A percentile compares a stretch with the other conserved stretches of the same genome.
These are phyloP conservation scores for Aselliscus stoliczkanus DNA, from an alignment of 2,797 vertebrate species.

Conservation along the genomic window DNA sequence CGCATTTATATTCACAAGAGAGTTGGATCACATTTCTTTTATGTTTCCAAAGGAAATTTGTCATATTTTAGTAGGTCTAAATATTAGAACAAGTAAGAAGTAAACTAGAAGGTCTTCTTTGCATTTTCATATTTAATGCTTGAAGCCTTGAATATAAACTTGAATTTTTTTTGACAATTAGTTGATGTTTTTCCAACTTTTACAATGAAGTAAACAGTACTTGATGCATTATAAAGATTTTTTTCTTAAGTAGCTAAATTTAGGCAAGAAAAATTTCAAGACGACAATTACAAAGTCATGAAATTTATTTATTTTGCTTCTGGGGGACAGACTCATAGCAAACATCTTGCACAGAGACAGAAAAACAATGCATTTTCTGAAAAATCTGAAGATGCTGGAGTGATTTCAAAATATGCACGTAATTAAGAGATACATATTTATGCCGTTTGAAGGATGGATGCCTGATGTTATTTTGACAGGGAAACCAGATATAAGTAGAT, in stretches of 20 bases:
- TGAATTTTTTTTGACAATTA: not conserved
- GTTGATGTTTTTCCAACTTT: not conserved
- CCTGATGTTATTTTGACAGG: not conserved
- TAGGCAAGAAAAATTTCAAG: slow-evolving; percentile 2
- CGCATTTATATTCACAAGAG: not conserved
- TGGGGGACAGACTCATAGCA: not conserved
- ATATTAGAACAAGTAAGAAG: not conserved
- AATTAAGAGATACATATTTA: slow-evolving; percentile 3
- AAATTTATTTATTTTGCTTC: slow-evolving; percentile 31
- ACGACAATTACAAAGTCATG: not conserved
- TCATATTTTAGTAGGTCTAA: not conserved
- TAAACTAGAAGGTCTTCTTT: not conserved
- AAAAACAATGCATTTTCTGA: slow-evolving; percentile 11
- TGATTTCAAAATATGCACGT: slow-evolving; percentile 17
- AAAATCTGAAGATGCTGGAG: not conserved
- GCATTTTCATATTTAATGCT: not conserved
- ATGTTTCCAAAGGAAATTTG: slow-evolving; percentile 14
- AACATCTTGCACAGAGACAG: not conserved
- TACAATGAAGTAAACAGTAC: not conserved
- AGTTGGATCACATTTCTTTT: not conserved
- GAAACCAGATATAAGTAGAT: not conserved
- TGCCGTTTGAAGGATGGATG: not conserved
- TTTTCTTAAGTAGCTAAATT: slow-evolving; percentile 13
- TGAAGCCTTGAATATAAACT: not conserved
- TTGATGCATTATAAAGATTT: not conserved